phyloP scores from a whole-genome alignment of 2,113 vertebrate species.

The Corynorhinus townsendii region DNA sequence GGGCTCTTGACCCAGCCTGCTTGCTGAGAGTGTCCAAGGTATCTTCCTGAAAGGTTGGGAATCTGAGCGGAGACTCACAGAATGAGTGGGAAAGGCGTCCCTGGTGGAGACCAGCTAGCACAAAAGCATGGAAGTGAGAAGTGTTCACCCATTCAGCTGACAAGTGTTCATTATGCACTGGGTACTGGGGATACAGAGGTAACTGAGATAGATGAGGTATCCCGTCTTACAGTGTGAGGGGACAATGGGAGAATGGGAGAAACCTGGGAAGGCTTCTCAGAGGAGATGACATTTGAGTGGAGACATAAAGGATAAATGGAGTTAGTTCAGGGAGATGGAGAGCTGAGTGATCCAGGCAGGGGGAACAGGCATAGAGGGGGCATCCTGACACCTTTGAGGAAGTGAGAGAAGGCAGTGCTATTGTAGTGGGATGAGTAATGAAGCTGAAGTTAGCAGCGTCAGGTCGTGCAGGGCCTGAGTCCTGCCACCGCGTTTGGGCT shows the following conservation, averaged over 20 bases:
- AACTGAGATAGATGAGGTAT: too few species aligned
- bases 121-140: background rate
- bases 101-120: background rate
- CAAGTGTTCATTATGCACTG: background rate
- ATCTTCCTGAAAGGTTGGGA: background rate
- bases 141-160: background rate
- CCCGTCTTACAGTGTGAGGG: background rate
- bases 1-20: background rate
- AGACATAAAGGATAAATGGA: background rate
- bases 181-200: background rate
- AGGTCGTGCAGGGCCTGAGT: background rate
- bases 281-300: background rate
- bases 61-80: background rate
- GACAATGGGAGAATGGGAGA: background rate
- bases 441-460: background rate
- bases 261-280: background rate
- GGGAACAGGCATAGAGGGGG: background rate
- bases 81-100: background rate
- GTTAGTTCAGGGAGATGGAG: background rate
- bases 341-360: background rate
- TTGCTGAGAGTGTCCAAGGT: background rate
- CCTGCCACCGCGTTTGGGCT: background rate
- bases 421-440: background rate
- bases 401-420: background rate
- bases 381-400: background rate